Evolutionary conservation across 2,888 invertebrate genomes (phyloP), one percentile per base, ranked within the genome.

Genomic region (Drosophila buzzatii): DNA sequence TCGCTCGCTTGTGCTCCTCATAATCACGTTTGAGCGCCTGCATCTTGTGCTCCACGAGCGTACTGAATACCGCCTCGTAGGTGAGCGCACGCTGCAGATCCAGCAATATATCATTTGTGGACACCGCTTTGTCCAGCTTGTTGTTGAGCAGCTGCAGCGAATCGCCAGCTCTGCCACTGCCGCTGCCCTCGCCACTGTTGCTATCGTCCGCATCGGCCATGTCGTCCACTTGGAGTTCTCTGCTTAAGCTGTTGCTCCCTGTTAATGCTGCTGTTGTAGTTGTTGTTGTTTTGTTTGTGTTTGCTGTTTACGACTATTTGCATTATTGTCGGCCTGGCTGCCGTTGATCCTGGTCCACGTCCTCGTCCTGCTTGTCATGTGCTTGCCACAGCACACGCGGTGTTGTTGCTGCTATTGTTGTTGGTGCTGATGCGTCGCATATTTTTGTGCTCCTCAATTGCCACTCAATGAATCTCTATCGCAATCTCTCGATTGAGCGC

Each of bases 11-110:
- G 35, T 92, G 91, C 71, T 92, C 92, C 81, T 93, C 93, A 57
- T 93, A 93, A 60, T 93, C 93, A 27, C 92, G 91, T 74, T 93
- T 93, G 70, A 93, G 93, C 35, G 92, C 93, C 75, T 92, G 84
- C 86, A 93, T 91, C 85, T 93, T 93, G 82, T 93, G 92, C 80
- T 93, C 92, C 76, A 93, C 89, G 66, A 93, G 85, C 20, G 92
- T 90, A 70, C 91, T 91, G 64, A 93, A 93, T n/a, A 93, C 91
- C 14, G 92, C 91, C 73, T 93, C 93, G 60, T 93, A 93, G 67
- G 92, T 93, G 23, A 93, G 89, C n/a, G 93, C 92, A 18, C 92
- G 86, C 71, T 92, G 91, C 72, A 92, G 84, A 70, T 93, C 93
- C 52, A 91, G 83, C 68, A 91, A 72, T n/a, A 91, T 89, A 68